Evolutionary conservation across 2,797 vertebrate genomes (phyloP).

Genomic region (Pogoniulus pusillus): DNA sequence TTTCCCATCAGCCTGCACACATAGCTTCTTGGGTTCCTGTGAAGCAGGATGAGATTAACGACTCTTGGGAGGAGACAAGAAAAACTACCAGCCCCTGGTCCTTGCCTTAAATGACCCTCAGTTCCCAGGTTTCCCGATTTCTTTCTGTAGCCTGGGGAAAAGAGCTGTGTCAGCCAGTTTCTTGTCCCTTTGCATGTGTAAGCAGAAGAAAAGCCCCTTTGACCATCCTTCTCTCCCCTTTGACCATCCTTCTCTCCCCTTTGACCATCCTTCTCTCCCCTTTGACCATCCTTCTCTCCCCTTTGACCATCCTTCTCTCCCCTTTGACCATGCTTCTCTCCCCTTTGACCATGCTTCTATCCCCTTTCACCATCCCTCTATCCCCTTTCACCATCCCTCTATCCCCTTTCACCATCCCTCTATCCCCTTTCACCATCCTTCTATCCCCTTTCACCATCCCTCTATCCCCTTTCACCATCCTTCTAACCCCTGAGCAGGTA

Average conservation of each 20-base stretch:
- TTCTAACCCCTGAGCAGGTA: neutral
- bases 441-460: neutral
- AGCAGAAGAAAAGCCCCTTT: neutral
- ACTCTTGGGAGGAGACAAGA: neutral
- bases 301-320: neutral
- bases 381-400: neutral
- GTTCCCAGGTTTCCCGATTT: conserved; percentile 18
- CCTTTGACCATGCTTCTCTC: neutral
- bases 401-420: neutral
- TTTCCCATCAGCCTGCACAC: conserved; percentile 48
- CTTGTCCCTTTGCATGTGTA: neutral
- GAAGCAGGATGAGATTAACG: conserved; percentile 5
- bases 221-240: too few species aligned
- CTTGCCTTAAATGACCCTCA: conserved; percentile 42
- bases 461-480: too few species aligned
- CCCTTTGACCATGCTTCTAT: too few species aligned
- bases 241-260: too few species aligned
- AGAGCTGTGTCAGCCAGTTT: neutral
- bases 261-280: too few species aligned
- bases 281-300: neutral
- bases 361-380: neutral
- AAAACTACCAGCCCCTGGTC: neutral
- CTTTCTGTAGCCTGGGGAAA: neutral
- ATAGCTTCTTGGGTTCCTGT: conserved; percentile 34
- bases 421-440: neutral